Evolutionary conservation across 2,113 vertebrate genomes (phyloP), one percentile per base, ranked within the genome.

Genomic region (Ailurus styani): DNA sequence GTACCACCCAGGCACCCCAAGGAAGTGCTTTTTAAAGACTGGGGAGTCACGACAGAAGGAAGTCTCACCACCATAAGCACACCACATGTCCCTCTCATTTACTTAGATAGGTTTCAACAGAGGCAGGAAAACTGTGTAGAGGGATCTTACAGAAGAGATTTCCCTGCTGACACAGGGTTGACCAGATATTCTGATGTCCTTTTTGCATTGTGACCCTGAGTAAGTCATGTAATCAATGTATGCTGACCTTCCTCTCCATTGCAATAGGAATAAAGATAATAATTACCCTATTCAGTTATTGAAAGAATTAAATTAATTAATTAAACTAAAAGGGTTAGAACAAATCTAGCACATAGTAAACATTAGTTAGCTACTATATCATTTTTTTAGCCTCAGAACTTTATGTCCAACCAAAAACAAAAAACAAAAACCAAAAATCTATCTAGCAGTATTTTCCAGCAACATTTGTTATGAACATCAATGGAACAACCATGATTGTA

Each of bases 221-320:
- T 47, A 87, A 85, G 54, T 57, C 47, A 66, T 64, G 86, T 89
- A n/a, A 78, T 88, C 75, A 78, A 54, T 17, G 7, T 52, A 25
- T 21, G 34, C 47, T 87, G 10, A 60, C 17, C 94, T 87, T 68
- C 23, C 10, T 73, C 42, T 72, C 34, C 29, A 95, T 93, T 47
- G 27, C 20, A 86, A 90, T 12, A 90, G 34, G 31, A 70, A 75
- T 94, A 70, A 90, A 96, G 12, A 18, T 34, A 93, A 50, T 50
- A 87, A 95, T 81, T 77, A 81, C 20, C 20, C 57, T 5, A 29
- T 31, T 72, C 17, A 9, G 17, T 40, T 60, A 21, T 62, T 91
- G 23, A 90, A 96, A 96, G 6, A 18, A 84, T 77, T 85, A 96
- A 94, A 87, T 40, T 82, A 85, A 87, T 40, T 82, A 85, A 91